Evolutionary conservation across 53 echinoderm and acorn worm genomes (phyloP).

Genomic region (Luidia sarsii): DNA sequence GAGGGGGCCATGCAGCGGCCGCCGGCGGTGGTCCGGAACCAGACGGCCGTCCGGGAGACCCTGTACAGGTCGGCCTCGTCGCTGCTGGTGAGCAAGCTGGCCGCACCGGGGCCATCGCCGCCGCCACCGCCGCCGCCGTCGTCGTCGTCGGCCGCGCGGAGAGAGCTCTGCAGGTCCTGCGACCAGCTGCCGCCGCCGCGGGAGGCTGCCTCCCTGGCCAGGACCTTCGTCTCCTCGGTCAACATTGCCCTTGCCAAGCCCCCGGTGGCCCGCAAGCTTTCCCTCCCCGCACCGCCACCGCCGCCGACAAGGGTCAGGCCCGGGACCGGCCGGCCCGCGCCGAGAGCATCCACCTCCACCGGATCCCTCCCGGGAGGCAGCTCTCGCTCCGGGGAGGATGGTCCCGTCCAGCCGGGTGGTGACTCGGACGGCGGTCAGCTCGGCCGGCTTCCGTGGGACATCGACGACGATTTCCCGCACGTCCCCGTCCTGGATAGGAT

Average conservation of each 20-base stretch:
- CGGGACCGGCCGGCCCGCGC: background rate
- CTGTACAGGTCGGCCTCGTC: constrained; percentile 30
- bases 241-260: constrained; percentile 32
- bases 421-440: too few species aligned
- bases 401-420: background rate
- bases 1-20: constrained; percentile 47
- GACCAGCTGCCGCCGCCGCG: constrained; percentile 2
- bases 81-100: background rate
- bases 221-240: constrained; percentile 27
- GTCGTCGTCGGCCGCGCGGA: background rate
- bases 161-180: constrained; percentile 26
- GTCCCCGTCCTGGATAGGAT: constrained; percentile 40
- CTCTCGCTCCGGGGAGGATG: too few species aligned
- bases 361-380: too few species aligned
- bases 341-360: background rate
- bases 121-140: too few species aligned
- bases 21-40: background rate
- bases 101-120: background rate
- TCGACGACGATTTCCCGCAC: constrained; percentile 29
- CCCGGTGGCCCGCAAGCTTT: background rate
- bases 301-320: background rate
- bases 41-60: background rate
- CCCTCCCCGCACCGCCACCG: background rate
- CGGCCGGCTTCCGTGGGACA: constrained; percentile 44
- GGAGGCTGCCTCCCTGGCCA: background rate